phyloP scores from a whole-genome alignment of 2,113 vertebrate species.

The Bos indicus region DNA sequence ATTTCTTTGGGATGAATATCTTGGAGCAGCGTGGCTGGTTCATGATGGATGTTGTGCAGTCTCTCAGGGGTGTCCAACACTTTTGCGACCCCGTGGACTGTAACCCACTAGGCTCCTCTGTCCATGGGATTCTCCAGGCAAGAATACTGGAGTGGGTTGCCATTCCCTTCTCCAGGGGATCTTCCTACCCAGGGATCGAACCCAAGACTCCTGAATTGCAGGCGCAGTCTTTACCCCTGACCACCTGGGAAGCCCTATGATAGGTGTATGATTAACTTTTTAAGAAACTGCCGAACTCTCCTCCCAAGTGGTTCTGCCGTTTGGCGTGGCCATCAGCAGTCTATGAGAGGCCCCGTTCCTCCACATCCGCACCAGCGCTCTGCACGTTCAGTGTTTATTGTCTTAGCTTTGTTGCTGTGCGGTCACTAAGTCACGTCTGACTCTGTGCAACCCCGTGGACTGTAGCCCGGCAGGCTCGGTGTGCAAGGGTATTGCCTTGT shows the following conservation, averaged over 20 bases:
- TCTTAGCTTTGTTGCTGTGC: background rate
- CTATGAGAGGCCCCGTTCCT: rapidly evolving
- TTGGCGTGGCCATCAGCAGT: rapidly evolving
- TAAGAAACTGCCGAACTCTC: background rate
- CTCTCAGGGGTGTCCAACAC: background rate
- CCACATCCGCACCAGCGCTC: background rate
- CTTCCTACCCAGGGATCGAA: background rate
- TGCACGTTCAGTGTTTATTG: background rate
- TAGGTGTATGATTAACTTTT: background rate
- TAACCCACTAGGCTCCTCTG: background rate
- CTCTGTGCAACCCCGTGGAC: background rate
- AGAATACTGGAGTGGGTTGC: background rate
- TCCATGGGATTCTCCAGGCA: background rate
- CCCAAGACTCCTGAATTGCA: background rate
- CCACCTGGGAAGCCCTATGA: background rate
- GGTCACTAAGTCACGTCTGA: background rate
- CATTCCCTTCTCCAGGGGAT: background rate
- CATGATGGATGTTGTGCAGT: background rate
- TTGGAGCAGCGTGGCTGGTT: background rate
- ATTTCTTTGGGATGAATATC: background rate
- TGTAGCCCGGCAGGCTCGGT: background rate
- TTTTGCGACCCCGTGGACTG: background rate
- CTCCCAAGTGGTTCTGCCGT: background rate
- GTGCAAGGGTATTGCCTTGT: background rate
- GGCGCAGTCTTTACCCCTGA: background rate